Base-by-base conservation (phyloP, 1,140 invertebrate genomes). In the Macrotrachela quadricornifera region DNA sequence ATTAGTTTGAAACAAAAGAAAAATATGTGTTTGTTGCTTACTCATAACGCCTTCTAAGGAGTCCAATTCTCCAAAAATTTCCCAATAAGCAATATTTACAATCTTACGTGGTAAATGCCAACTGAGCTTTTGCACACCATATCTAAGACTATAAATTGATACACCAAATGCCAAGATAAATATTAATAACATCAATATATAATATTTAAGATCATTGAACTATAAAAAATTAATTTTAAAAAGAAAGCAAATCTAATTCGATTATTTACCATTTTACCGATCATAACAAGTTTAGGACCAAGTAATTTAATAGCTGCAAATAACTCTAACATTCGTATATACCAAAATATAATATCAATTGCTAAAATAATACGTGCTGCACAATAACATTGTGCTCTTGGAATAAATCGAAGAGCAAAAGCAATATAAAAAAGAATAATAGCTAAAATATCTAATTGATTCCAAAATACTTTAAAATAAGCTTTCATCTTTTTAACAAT, bases 221-320 rank as follows among this genome's bases (percentile, higher is more conserved):
- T 30, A 4, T 4, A 30, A 30, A 30, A 30, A 4, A 2, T 4
- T 30, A 30, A 30, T 2, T 4, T 4, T 4, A 30, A n/a, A n/a
- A n/a, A n/a, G 2, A 2, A 8, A 30, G 8, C 9, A 2, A 30
- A 30, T 2, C 2, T 4, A 30, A 4, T 4, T 4, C 2, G 8
- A 30, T 4, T 30, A 30, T 64, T 61, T 55, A 73, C 67, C 71
- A 73, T 73, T 57, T 63, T 59, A 41, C 64, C 62, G 51, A 73
- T 71, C 64, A 74, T 73, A 18, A 73, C 68, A 6, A 73, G 62
- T 54, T 72, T 73, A 10, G 72, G 73, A 42, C 72, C 72, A 10
- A 71, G 61, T 48, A 63, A 56, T 55, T 64, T 62, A 47, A 65
- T 60, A 1, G 69, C 64, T 16, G 65, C 69, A 56, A 69, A 70